Conservation (phyloP, 2,797 vertebrate species). For the Hemibagrus guttatus region DNA sequence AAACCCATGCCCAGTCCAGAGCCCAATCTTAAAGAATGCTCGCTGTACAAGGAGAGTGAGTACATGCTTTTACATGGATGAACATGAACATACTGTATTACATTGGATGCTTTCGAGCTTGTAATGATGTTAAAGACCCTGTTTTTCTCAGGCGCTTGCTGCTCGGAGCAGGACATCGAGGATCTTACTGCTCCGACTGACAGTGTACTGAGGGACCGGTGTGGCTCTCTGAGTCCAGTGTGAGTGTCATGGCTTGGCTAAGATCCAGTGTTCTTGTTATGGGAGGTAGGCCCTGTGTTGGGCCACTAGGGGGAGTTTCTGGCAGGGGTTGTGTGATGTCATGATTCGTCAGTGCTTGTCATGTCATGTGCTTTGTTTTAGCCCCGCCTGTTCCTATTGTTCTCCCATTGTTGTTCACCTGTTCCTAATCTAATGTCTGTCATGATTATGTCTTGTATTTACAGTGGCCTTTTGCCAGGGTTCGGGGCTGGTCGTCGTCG, state of each 20-base stretch:
- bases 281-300: no score
- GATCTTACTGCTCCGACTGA: conserved; percentile 64
- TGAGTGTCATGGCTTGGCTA: conserved; percentile 56
- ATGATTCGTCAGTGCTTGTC: no score
- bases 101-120: not conserved
- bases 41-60: conserved; percentile 78
- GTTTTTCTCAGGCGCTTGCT: conserved; percentile 71
- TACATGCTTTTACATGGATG: conserved; percentile 26
- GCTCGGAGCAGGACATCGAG: conserved; percentile 67
- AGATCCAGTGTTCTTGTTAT: not conserved
- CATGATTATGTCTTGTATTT: no score
- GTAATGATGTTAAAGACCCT: not conserved
- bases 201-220: conserved; percentile 73
- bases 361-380: no score
- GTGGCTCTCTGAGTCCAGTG: conserved; percentile 70
- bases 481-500: no score
- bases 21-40: conserved; percentile 71
- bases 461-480: no score
- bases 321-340: no score
- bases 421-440: no score
- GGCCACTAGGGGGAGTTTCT: no score
- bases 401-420: no score
- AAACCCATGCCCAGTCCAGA: conserved; percentile 74
- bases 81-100: not conserved
- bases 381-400: no score